Evolutionary conservation across 1,140 invertebrate genomes (phyloP), one percentile per base, ranked within the genome.

Genomic region (Pachyrhynchus sulphureomaculatus): DNA sequence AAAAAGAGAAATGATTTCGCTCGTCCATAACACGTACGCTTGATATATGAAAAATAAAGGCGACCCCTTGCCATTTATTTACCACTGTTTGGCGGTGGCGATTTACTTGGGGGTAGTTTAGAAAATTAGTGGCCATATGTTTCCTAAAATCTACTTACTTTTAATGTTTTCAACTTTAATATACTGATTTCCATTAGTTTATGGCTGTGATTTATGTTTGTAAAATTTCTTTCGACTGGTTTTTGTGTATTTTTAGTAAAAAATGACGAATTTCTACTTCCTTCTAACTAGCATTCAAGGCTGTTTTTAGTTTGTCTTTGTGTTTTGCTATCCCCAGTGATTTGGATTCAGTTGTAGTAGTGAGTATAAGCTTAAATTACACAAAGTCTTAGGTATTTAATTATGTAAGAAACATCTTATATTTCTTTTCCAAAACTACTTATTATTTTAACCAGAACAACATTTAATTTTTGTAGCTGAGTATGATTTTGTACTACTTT

Each of bases 261-360:
- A n/a, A n/a, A n/a, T n/a, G n/a, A n/a, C n/a, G n/a, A n/a, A n/a
- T n/a, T n/a, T n/a, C n/a, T n/a, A n/a, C n/a, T n/a, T n/a, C n/a
- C n/a, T n/a, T n/a, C n/a, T n/a, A n/a, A n/a, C n/a, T n/a, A n/a
- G n/a, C n/a, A n/a, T n/a, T n/a, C n/a, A n/a, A n/a, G n/a, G n/a
- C n/a, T n/a, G n/a, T n/a, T n/a, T n/a, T n/a, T n/a, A n/a, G n/a
- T n/a, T n/a, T n/a, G n/a, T n/a, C n/a, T n/a, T n/a, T n/a, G n/a
- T n/a, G n/a, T n/a, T n/a, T n/a, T 37, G 4, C 15, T 39, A 17
- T 13, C 36, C 15, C 36, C 15, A 39, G 36, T 5, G 36, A 39
- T 49, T 52, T 52, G 34, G 49, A 52, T 18, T 15, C 49, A 52
- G 49, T 52, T 36, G 49, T 52, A 9, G 49, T 52, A 20, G 49